These are phyloP conservation scores for Odontothrips loti DNA, from an alignment of 2,888 invertebrate genomes.

Conservation along the genomic window DNA sequence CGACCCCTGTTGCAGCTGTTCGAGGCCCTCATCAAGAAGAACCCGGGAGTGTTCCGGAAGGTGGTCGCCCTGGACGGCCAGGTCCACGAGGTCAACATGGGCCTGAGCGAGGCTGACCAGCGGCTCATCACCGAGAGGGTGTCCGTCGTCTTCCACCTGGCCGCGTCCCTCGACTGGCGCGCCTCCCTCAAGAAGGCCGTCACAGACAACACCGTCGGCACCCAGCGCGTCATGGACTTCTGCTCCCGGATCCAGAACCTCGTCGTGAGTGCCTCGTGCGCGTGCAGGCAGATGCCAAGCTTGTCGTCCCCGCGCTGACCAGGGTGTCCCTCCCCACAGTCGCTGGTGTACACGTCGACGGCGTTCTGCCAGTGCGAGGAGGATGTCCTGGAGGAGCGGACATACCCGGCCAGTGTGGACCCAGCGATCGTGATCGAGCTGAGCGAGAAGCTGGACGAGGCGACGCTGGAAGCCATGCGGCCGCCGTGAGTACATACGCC, in stretches of 20 bases:
- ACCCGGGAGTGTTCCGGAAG: conserved; percentile 69
- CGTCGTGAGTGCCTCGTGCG: conserved; percentile 44
- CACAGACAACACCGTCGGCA: conserved; percentile 85
- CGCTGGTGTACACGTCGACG: conserved; percentile 42
- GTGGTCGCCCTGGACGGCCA: conserved; percentile 72
- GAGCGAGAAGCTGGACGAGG: conserved; percentile 53
- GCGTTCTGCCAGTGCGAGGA: conserved; percentile 43
- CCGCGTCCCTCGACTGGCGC: conserved; percentile 88
- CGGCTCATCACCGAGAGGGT: conserved; percentile 63
- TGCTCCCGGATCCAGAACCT: conserved; percentile 73
- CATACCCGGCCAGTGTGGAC: conserved; percentile 41
- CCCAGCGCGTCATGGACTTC: conserved; percentile 70
- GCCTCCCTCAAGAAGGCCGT: conserved; percentile 82
- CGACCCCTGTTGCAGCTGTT: conserved; percentile 56
- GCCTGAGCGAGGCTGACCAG: conserved; percentile 58
- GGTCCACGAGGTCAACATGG: conserved; percentile 61
- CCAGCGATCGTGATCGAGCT: conserved; percentile 47
- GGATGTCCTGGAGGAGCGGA: conserved; percentile 41
- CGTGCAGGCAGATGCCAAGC: neutral
- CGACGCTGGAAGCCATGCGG: conserved; percentile 39
- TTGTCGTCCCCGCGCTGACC: neutral
- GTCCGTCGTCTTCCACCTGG: conserved; percentile 84
- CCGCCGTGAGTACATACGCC: conserved; percentile 38
- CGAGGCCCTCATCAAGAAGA: conserved; percentile 61
- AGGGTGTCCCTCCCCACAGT: conserved; percentile 36